Base-by-base conservation (phyloP, 2,797 vertebrate species). In the Alcedo quadribrachys region DNA sequence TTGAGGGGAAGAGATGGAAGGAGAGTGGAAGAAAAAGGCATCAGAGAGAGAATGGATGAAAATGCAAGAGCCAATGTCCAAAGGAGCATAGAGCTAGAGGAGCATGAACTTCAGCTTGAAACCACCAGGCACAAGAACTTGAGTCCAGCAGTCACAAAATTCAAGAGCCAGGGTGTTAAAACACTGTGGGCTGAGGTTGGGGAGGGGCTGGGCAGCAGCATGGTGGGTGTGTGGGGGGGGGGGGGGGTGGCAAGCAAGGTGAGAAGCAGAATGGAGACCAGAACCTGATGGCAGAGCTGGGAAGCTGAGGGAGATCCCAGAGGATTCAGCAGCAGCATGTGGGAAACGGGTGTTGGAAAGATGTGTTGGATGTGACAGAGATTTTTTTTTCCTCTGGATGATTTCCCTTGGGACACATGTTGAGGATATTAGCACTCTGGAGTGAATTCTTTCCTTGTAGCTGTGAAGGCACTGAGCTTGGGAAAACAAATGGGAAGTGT, bases 401-500 rank as follows among this genome's bases (percentile, higher is more conserved):
- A 81, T 82, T 71, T 83, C 90, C 62, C 66, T 50, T 45, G 66
- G 54, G 86, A 77, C 30, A 84, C 71, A 74, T 80, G 60, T 78
- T 86, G 67, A 88, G 87, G 35, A 60, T 73, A 92, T 91, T 93
- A 90, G 60, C 94, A 83, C 84, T 90, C 91, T 32, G 3, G 15
- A 90, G 81, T 0, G 35, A 92, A 81, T 87, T 76, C 27, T 93
- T 91, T 80, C 25, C 75, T 87, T 19, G 32, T 80, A 92, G 60
- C 81, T 92, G 88, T 85, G 93, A 96, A 93, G 90, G 75, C 63
- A 63, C 1, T 16, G 43, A 28, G 48, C 35, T 76, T 83, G n/a
- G 60, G 79, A 94, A 94, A 95, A 90, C 90, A 92, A 92, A 94
- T 75, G 93, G 69, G 86, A 92, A 91, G 42, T 50, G 53, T 27